Evolutionary conservation across 2,113 vertebrate genomes (phyloP).

Genomic region (Hippopotamus amphibius): DNA sequence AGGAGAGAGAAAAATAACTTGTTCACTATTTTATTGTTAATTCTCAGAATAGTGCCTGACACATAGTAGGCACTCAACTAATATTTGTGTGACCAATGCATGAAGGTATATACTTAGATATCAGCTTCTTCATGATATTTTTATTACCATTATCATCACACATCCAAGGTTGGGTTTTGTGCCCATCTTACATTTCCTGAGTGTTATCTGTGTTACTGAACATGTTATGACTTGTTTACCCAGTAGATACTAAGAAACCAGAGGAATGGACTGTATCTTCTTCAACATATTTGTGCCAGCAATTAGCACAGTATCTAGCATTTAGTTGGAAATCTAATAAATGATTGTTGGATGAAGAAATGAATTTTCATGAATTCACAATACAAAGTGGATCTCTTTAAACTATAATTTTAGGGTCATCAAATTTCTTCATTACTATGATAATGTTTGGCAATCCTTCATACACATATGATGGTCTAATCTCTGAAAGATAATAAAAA

Average conservation of each 20-base stretch:
- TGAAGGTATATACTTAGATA: neutral
- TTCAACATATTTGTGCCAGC: neutral
- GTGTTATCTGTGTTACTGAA: neutral
- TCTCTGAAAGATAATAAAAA: neutral
- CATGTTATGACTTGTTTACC: neutral
- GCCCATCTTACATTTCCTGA: neutral
- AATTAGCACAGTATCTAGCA: neutral
- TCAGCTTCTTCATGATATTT: neutral
- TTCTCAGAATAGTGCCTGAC: neutral
- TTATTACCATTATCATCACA: neutral
- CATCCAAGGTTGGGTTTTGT: neutral
- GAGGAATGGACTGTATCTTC: neutral
- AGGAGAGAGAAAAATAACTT: neutral
- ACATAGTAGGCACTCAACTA: neutral
- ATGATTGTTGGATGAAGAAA: neutral
- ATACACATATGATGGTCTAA: neutral
- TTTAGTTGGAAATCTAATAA: neutral
- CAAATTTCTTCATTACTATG: neutral
- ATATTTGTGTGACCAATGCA: neutral
- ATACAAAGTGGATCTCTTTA: neutral
- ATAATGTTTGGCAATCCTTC: neutral
- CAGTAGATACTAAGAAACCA: neutral
- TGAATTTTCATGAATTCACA: constrained; percentile 26
- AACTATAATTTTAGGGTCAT: neutral
- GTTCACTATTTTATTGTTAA: neutral